A percentile compares a stretch with the other conserved stretches of the same genome.
phyloP scores from a whole-genome alignment of 2,113 vertebrate species.

The Herpailurus yagouaroundi region DNA sequence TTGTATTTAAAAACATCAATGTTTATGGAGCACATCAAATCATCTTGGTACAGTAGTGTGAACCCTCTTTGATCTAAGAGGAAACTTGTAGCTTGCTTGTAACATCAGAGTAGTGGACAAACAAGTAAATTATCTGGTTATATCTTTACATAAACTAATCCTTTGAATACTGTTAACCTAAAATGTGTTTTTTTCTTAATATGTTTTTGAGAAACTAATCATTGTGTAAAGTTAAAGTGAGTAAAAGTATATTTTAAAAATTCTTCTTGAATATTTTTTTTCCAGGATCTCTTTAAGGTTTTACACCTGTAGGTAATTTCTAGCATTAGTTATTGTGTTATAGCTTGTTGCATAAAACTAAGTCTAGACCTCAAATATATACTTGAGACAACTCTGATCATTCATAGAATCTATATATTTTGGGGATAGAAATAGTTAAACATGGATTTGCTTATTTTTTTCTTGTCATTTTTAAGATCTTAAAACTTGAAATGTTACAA shows the following conservation, averaged over 20 bases:
- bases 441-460: background rate
- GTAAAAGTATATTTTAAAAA: background rate
- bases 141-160: background rate
- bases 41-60: background rate
- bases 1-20: conserved; percentile 12
- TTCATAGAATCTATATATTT: background rate
- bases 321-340: background rate
- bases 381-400: background rate
- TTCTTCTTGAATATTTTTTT: conserved; percentile 5
- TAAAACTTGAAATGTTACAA: conserved; percentile 34
- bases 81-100: background rate
- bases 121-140: background rate
- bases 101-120: background rate
- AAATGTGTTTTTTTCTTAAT: background rate
- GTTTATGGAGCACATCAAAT: background rate
- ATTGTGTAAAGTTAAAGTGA: background rate
- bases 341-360: background rate
- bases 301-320: background rate
- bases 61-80: background rate
- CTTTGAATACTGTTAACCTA: background rate
- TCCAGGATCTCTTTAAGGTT: background rate
- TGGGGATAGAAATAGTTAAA: background rate
- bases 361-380: background rate
- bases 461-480: conserved; percentile 13
- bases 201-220: background rate